Evolutionary conservation across 2,113 vertebrate species (phyloP).

Genomic region (Carettochelys insculpta): DNA sequence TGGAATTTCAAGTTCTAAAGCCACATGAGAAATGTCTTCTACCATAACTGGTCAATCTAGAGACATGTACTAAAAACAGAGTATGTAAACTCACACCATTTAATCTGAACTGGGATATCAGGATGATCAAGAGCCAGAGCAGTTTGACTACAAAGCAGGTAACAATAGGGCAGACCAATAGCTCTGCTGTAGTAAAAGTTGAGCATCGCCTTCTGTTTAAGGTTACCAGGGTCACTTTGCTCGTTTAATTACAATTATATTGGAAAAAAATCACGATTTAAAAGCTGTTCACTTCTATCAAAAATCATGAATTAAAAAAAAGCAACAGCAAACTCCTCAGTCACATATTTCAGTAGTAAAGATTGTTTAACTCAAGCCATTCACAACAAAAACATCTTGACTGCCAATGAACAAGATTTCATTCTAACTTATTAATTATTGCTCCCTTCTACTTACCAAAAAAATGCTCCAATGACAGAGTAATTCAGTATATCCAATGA

Average conservation of each 20-base stretch:
- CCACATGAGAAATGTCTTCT: not conserved
- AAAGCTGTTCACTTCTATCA: not conserved
- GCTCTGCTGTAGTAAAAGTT: not conserved
- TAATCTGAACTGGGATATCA: rapidly evolving
- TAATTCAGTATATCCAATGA: not conserved
- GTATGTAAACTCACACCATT: not conserved
- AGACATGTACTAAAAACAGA: not conserved
- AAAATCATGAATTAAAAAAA: not conserved
- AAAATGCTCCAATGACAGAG: not conserved
- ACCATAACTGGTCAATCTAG: not conserved
- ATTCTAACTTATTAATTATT: not conserved
- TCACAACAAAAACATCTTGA: not conserved
- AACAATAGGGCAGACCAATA: not conserved
- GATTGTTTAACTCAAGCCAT: not conserved
- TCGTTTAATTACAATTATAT: not conserved
- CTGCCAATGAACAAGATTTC: not conserved
- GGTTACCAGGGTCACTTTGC: not conserved
- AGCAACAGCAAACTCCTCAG: not conserved
- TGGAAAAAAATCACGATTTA: not conserved
- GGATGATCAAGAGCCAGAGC: not conserved
- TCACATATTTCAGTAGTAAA: rapidly evolving
- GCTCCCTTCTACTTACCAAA: not conserved
- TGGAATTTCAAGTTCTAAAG: rapidly evolving
- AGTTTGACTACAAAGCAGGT: not conserved
- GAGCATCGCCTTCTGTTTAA: not conserved